Percentiles rank a stretch among this genome's conserved stretches.
phyloP scores from a whole-genome alignment of 2,888 invertebrate genomes.

The Dynastes tityus region DNA sequence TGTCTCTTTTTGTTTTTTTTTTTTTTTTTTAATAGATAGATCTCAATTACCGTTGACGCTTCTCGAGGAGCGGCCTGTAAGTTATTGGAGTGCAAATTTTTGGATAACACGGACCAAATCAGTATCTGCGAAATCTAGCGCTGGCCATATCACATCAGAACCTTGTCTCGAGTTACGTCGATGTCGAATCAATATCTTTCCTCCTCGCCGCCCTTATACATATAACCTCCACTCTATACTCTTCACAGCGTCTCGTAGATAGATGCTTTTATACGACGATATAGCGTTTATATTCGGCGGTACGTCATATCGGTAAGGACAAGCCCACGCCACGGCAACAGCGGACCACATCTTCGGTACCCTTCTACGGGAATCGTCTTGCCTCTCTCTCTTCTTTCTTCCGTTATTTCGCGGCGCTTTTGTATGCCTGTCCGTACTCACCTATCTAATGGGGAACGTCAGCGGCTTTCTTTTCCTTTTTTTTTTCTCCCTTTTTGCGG shows the following conservation, averaged over 20 bases:
- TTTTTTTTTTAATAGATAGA: no score
- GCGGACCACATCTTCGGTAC: slow-evolving; percentile 22
- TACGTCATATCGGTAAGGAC: slow-evolving; percentile 1
- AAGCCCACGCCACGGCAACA: slow-evolving; percentile 49
- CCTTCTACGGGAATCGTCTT: slow-evolving; percentile 5
- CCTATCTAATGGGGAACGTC: slow-evolving; percentile 12
- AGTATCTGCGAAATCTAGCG: slow-evolving; percentile 52
- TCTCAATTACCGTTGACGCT: no score
- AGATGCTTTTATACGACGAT: no score
- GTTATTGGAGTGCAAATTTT: no score
- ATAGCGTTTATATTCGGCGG: not conserved
- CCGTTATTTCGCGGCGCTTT: not conserved
- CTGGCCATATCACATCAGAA: slow-evolving; percentile 61
- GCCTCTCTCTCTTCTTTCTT: slow-evolving; percentile 2
- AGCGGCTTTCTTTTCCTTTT: not conserved
- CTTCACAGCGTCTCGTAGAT: slow-evolving; percentile 26
- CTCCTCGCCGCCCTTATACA: not conserved
- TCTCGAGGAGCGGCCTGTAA: no score
- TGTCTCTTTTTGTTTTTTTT: no score
- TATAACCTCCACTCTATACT: not conserved
- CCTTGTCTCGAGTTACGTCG: slow-evolving; percentile 69
- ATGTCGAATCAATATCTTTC: slow-evolving; percentile 68
- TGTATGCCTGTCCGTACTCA: not conserved
- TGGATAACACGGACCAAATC: not conserved
- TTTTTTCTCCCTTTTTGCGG: not conserved